These are phyloP conservation scores for Lamprotornis superbus DNA, from an alignment of 2,113 vertebrate genomes.

Conservation along the genomic window DNA sequence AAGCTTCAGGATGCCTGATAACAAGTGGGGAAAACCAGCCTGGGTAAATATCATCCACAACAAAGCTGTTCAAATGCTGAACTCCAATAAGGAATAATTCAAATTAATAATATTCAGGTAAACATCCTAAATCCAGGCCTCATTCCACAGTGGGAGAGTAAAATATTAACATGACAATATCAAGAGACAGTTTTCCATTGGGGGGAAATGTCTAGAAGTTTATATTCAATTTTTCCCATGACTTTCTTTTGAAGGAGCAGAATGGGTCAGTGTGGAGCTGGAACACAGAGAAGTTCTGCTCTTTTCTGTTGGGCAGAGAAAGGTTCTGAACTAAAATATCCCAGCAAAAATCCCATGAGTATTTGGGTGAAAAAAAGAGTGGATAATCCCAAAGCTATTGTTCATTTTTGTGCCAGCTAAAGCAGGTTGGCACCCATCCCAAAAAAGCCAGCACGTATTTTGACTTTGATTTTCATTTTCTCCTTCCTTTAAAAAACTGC, in stretches of 20 bases:
- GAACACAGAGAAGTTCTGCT: not conserved
- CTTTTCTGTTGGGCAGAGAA: not conserved
- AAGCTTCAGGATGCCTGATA: not conserved
- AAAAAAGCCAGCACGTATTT: not conserved
- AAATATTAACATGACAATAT: not conserved
- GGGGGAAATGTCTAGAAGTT: not conserved
- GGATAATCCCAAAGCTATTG: not conserved
- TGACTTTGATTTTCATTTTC: conserved; percentile 12
- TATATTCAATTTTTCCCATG: not conserved
- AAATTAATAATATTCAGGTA: not conserved
- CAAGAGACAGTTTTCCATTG: not conserved
- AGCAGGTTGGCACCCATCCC: not conserved
- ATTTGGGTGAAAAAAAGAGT: not conserved
- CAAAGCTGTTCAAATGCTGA: not conserved
- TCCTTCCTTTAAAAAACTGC: conserved; percentile 42
- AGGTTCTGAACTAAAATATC: not conserved
- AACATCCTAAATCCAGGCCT: not conserved
- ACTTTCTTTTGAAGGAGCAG: not conserved
- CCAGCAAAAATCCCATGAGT: not conserved
- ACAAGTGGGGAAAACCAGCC: not conserved
- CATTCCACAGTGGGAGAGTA: not conserved
- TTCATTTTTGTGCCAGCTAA: conserved; percentile 21
- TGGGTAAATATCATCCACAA: accelerated
- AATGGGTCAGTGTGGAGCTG: not conserved
- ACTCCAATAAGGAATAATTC: not conserved